Percentiles rank a stretch among this genome's conserved stretches.
Conservation (phyloP, 2,113 vertebrate genomes). For the Lophochroa leadbeateri region DNA sequence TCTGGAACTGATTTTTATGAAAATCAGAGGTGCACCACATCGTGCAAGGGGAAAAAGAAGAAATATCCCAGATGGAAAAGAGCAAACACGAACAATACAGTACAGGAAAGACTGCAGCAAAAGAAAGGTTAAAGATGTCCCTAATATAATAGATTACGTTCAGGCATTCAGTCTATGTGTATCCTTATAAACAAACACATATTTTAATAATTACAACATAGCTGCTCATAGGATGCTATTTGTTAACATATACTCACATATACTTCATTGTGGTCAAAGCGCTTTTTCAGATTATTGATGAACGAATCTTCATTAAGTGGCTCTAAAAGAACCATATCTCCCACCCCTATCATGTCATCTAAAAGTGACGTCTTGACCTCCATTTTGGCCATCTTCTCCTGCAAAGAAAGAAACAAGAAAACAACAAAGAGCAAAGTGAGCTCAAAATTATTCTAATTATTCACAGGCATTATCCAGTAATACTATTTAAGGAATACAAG, state of each 20-base stretch:
- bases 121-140: background rate
- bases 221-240: background rate
- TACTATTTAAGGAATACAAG: background rate
- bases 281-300: conserved; percentile 90
- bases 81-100: background rate
- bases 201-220: background rate
- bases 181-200: background rate
- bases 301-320: conserved; percentile 91
- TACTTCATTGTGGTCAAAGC: conserved; percentile 93
- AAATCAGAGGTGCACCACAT: background rate
- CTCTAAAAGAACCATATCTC: conserved; percentile 97
- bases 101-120: background rate
- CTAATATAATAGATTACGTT: background rate
- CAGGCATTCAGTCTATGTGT: background rate
- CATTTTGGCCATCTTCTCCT: conserved; percentile 88
- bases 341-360: conserved; percentile 97
- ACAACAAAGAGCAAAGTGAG: background rate
- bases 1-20: background rate
- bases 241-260: conserved; percentile 84
- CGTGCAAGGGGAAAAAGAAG: background rate
- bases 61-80: background rate
- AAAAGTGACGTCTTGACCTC: conserved; percentile 96
- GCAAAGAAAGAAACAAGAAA: conserved; percentile 18
- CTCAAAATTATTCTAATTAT: background rate
- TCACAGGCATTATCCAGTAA: background rate